Percentiles rank a stretch among this genome's conserved stretches.
Evolutionary conservation across 2,888 invertebrate species (phyloP).

Genomic region (Rotaria socialis): DNA sequence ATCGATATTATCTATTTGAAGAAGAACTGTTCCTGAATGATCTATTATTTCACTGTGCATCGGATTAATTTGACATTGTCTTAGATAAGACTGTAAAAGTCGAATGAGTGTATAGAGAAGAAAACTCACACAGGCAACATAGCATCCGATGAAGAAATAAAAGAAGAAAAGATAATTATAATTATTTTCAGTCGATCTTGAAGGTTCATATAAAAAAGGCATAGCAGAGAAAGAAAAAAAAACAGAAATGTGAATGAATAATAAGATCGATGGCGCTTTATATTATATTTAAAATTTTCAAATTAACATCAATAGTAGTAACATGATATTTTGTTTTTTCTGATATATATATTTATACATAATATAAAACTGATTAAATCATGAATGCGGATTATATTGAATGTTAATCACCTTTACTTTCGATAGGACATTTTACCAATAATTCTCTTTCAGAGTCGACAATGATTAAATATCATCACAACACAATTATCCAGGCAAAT

Average conservation of each 20-base stretch:
- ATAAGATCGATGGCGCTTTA: neutral
- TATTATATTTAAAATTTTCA: neutral
- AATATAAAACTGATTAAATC: too few relatives aligned
- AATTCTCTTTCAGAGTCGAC: too few relatives aligned
- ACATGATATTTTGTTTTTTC: too few relatives aligned
- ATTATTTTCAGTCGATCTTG: neutral
- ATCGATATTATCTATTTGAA: neutral
- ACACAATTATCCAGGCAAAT: too few relatives aligned
- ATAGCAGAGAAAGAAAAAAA: neutral
- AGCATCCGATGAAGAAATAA: neutral
- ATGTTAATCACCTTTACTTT: too few relatives aligned
- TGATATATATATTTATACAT: too few relatives aligned
- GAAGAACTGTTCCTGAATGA: neutral
- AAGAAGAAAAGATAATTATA: neutral
- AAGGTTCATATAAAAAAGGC: neutral
- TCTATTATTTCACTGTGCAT: neutral
- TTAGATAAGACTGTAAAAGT: neutral
- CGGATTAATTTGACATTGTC: neutral
- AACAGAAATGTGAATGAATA: neutral
- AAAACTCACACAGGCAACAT: neutral
- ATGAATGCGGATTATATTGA: too few relatives aligned
- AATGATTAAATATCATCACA: too few relatives aligned
- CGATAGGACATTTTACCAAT: too few relatives aligned
- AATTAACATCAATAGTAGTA: neutral
- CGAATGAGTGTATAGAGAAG: neutral